Conservation (phyloP, 2,113 vertebrate genomes). For the Oreocharis arfaki region DNA sequence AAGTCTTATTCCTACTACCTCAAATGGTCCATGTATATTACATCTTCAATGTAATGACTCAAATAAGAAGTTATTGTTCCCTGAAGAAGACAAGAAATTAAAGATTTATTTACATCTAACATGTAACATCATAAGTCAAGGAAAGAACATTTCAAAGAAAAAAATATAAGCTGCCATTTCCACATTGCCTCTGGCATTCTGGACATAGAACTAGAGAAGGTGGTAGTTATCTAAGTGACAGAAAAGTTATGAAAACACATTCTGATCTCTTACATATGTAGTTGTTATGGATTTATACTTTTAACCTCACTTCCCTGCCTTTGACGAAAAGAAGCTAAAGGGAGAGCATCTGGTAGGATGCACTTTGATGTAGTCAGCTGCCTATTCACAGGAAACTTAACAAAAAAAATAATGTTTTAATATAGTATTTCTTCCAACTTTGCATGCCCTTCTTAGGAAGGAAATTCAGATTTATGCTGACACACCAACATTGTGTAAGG, state of each 20-base stretch:
- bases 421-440: not conserved
- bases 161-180: not conserved
- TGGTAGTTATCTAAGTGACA: not conserved
- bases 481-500: not conserved
- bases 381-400: not conserved
- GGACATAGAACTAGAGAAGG: not conserved
- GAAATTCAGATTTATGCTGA: not conserved
- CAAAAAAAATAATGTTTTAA: not conserved
- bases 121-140: not conserved
- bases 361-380: not conserved
- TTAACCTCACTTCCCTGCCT: not conserved
- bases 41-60: not conserved
- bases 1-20: not conserved
- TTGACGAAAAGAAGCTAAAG: not conserved
- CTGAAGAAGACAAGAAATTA: slow-evolving; percentile 25
- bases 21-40: slow-evolving; percentile 21
- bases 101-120: not conserved
- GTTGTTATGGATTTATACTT: not conserved
- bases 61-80: not conserved
- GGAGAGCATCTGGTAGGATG: not conserved
- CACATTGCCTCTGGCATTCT: not conserved
- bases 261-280: not conserved
- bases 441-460: not conserved
- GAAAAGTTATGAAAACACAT: not conserved
- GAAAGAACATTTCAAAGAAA: not conserved